A percentile compares a stretch with the other conserved stretches of the same genome.
These are phyloP conservation scores for Oxygymnocypris stewartii DNA, from an alignment of 2,113 vertebrate genomes.

Conservation along the genomic window DNA sequence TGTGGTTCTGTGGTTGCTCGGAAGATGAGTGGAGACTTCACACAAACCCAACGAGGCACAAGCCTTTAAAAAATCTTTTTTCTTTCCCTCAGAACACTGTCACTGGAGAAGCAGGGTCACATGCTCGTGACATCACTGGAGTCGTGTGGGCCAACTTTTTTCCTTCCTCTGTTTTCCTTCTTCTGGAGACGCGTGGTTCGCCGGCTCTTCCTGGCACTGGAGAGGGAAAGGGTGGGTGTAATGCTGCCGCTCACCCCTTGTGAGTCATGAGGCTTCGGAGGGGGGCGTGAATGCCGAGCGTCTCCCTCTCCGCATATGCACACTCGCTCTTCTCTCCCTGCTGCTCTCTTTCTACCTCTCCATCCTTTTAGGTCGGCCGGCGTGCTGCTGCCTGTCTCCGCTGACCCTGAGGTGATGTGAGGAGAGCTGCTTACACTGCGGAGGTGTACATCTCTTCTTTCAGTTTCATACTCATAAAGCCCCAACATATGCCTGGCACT, in stretches of 20 bases:
- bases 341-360: conserved; percentile 63
- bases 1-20: conserved; percentile 99
- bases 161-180: conserved; percentile 60
- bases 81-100: conserved; percentile 93
- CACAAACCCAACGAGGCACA: conserved; percentile 97
- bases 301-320: conserved; percentile 84
- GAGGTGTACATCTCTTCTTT: conserved; percentile 55
- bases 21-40: conserved; percentile 99
- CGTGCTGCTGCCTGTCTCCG: conserved; percentile 41
- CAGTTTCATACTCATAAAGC: conserved; percentile 61
- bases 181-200: conserved; percentile 77
- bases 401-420: no score
- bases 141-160: conserved; percentile 89
- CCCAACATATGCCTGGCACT: background rate
- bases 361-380: conserved; percentile 65
- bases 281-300: conserved; percentile 77
- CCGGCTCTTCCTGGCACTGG: conserved; percentile 90
- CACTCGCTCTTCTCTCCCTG: conserved; percentile 61
- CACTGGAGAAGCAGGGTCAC: conserved; percentile 99
- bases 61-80: conserved; percentile 97
- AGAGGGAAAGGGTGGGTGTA: conserved; percentile 79
- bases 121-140: conserved; percentile 93
- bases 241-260: conserved; percentile 81
- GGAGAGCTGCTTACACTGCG: conserved; percentile 38
- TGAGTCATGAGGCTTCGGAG: conserved; percentile 92